These are phyloP conservation scores for Acanthosepion esculentum DNA, from an alignment of 2,888 invertebrate genomes.

Conservation along the genomic window DNA sequence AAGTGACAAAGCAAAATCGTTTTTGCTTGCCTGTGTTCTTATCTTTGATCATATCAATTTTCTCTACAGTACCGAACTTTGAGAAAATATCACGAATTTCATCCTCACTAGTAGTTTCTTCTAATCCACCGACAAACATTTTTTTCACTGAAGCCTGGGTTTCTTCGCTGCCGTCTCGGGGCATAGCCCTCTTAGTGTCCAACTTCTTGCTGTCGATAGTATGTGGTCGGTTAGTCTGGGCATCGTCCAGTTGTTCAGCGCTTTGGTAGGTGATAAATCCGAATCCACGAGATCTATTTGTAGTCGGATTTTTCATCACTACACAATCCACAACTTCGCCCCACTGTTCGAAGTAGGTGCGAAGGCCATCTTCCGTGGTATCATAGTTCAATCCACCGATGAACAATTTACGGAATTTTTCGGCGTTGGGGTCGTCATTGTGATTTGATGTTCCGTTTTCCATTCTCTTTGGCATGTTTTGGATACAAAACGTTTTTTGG, in stretches of 20 bases:
- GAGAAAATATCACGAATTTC: conserved; percentile 79
- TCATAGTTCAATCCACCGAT: conserved; percentile 97
- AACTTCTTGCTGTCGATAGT: conserved; percentile 95
- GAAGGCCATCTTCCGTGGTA: conserved; percentile 93
- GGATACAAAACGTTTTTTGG: not conserved
- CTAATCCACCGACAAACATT: conserved; percentile 93
- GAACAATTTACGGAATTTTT: conserved; percentile 88
- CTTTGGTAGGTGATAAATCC: conserved; percentile 97
- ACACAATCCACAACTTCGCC: conserved; percentile 82
- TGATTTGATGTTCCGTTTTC: not conserved
- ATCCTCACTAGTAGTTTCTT: conserved; percentile 93
- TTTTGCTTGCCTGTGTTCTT: conserved; percentile 94
- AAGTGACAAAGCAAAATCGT: conserved; percentile 97
- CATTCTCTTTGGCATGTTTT: not conserved
- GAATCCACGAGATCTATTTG: conserved; percentile 87
- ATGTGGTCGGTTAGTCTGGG: conserved; percentile 87
- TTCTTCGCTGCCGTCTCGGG: conserved; percentile 83
- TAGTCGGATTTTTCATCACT: conserved; percentile 70
- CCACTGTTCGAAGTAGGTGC: conserved; percentile 96
- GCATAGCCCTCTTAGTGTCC: conserved; percentile 97
- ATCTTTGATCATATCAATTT: conserved; percentile 90
- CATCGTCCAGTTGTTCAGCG: conserved; percentile 96
- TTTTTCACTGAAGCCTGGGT: conserved; percentile 95
- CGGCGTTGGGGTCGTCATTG: conserved; percentile 52
- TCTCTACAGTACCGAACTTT: conserved; percentile 86